Conservation (phyloP, 37 sponge, comb jelly and placozoan genomes). For the Beroe forskalii region DNA sequence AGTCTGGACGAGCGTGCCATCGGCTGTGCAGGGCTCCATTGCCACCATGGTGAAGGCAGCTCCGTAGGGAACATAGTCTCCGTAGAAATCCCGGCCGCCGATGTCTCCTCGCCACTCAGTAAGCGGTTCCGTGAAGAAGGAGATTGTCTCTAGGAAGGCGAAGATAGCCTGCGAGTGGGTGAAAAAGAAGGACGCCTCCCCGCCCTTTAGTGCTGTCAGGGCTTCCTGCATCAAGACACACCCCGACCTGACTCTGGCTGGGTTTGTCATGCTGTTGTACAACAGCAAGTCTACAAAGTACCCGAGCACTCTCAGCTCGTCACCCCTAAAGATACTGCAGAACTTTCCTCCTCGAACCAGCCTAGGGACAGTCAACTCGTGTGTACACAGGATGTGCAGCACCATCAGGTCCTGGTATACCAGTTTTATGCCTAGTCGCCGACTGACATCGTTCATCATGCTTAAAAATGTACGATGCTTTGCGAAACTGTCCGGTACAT, state of each 20-base stretch:
- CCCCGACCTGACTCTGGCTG: background rate
- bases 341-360: background rate
- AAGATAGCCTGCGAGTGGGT: constrained; percentile 20
- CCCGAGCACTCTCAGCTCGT: background rate
- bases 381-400: constrained; percentile 15
- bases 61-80: background rate
- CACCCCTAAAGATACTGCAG: background rate
- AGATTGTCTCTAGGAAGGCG: background rate
- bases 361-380: background rate
- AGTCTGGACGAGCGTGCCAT: background rate
- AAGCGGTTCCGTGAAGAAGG: background rate
- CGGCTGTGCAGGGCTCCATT: background rate
- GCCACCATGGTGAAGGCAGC: background rate
- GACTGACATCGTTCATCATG: background rate
- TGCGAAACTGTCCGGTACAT: background rate
- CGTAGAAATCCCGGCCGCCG: background rate
- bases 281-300: background rate
- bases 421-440: background rate
- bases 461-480: background rate
- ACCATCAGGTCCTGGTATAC: background rate
- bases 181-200: background rate
- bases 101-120: background rate
- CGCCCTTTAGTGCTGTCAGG: background rate
- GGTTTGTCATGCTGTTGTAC: background rate
- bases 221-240: too few species aligned